phyloP scores from a whole-genome alignment of 1,140 invertebrate genomes.

The Riptortus pedestris region DNA sequence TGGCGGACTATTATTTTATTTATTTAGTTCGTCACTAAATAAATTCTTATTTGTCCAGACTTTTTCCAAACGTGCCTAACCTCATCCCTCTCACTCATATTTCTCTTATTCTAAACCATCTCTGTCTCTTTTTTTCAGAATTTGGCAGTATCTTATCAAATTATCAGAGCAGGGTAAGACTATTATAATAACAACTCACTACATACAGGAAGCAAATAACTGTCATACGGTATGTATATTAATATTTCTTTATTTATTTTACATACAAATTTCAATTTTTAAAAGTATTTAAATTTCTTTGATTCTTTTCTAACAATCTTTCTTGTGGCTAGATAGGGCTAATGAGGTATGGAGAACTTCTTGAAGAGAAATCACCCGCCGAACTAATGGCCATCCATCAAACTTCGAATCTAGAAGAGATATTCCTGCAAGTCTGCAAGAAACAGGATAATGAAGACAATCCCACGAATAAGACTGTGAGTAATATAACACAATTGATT shows the following conservation, averaged over 20 bases:
- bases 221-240: slow-evolving; percentile 43
- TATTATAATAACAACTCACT: slow-evolving; percentile 86
- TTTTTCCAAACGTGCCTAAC: no score
- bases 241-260: no score
- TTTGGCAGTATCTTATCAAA: slow-evolving; percentile 78
- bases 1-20: no score
- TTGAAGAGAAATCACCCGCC: slow-evolving; percentile 46
- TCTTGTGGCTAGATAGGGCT: slow-evolving; percentile 42
- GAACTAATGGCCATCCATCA: slow-evolving; percentile 39
- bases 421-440: slow-evolving; percentile 44
- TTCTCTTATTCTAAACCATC: no score
- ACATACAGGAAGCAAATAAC: slow-evolving; percentile 82
- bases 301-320: neutral
- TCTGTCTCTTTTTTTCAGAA: slow-evolving; percentile 49
- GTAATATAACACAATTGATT: no score
- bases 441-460: slow-evolving; percentile 15
- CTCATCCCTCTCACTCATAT: no score
- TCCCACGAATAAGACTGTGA: no score
- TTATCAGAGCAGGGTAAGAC: slow-evolving; percentile 57
- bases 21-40: no score
- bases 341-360: slow-evolving; percentile 47
- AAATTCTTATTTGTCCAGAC: no score
- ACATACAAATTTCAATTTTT: no score
- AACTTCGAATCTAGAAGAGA: slow-evolving; percentile 45
- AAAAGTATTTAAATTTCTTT: neutral